Conservation (phyloP, 2,888 invertebrate species). For the Sinhomidia bicolor region DNA sequence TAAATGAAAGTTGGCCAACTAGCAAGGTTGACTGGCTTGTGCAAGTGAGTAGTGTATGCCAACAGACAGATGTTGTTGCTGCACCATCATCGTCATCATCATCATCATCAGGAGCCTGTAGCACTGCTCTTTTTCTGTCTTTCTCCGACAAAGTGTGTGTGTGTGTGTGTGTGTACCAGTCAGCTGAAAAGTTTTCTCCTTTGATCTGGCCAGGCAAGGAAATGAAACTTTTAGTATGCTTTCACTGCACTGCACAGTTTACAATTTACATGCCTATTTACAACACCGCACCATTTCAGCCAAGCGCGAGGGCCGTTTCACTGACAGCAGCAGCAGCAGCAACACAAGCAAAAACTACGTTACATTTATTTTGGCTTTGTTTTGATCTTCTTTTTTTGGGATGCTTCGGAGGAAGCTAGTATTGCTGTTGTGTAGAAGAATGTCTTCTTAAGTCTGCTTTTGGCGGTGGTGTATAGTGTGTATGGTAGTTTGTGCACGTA, state of each 20-base stretch:
- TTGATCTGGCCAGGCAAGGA: conserved; percentile 1
- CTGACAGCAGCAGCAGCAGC: background rate
- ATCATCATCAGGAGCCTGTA: background rate
- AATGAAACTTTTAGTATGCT: background rate
- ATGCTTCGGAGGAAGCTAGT: background rate
- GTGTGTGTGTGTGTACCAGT: too few species aligned
- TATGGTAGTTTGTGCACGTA: background rate
- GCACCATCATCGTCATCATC: background rate
- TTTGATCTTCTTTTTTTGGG: too few species aligned
- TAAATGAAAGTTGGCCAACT: background rate
- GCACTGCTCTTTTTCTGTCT: background rate
- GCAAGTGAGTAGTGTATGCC: background rate
- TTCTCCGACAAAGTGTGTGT: background rate
- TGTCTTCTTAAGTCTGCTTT: background rate
- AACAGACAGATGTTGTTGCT: background rate
- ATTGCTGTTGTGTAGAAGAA: background rate
- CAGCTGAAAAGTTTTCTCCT: background rate
- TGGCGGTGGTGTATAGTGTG: background rate
- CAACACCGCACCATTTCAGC: background rate
- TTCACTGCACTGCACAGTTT: background rate
- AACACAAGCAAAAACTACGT: background rate
- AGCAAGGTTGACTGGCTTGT: background rate
- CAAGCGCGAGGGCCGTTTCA: background rate
- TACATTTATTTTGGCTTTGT: background rate
- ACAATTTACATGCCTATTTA: too few species aligned